phyloP scores from a whole-genome alignment of 2,797 vertebrate species.

The Sternotherus odoratus region DNA sequence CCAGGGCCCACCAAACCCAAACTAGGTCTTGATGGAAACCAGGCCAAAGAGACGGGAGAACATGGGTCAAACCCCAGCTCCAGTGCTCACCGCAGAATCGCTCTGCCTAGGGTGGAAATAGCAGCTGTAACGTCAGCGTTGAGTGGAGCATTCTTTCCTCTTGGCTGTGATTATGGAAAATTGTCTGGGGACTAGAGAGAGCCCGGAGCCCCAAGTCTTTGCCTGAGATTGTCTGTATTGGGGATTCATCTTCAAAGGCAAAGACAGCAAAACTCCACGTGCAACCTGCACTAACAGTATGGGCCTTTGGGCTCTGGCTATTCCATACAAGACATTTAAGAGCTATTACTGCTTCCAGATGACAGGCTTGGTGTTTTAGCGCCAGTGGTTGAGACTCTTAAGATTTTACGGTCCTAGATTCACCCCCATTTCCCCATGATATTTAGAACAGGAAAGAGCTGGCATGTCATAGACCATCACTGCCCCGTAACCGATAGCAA shows the following conservation, averaged over 20 bases:
- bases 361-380: background rate
- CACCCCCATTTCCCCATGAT: background rate
- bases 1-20: too few relatives aligned
- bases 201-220: too few relatives aligned
- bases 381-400: background rate
- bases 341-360: background rate
- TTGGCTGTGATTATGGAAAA: background rate
- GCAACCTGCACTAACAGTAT: background rate
- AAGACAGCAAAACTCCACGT: background rate
- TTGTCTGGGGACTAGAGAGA: too few relatives aligned
- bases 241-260: background rate
- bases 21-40: background rate
- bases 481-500: background rate
- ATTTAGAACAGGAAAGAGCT: background rate
- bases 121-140: background rate
- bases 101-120: background rate
- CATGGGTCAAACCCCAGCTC: background rate
- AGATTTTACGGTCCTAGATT: background rate
- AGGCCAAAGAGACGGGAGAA: background rate
- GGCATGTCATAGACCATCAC: background rate
- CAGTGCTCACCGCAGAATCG: too few relatives aligned
- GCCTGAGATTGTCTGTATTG: background rate
- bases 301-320: background rate
- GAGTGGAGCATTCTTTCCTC: background rate
- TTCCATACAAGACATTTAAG: background rate